Conservation (phyloP, 2,113 vertebrate genomes). For the Callaeas wilsoni region DNA sequence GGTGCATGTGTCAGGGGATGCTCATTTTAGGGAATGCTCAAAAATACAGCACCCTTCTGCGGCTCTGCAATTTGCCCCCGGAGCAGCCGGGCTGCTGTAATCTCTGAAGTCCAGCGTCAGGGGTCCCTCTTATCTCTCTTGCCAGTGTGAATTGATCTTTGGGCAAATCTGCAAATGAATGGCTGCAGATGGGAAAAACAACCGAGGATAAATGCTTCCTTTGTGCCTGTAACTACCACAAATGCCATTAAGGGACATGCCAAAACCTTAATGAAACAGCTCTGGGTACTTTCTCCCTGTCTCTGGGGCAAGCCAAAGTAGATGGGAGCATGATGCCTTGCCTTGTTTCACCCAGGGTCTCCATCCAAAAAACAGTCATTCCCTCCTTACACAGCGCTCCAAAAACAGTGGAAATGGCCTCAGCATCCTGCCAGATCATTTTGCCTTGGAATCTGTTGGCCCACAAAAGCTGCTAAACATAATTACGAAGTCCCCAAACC, state of each 20-base stretch:
- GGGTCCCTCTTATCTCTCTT: not conserved
- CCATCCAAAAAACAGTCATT: not conserved
- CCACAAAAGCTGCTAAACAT: not conserved
- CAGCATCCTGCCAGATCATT: not conserved
- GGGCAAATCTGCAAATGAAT: not conserved
- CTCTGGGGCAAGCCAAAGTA: not conserved
- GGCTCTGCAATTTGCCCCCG: not conserved
- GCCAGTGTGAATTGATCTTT: not conserved
- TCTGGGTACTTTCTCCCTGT: not conserved
- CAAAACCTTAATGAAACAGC: not conserved
- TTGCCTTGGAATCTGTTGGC: not conserved
- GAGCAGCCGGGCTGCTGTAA: not conserved
- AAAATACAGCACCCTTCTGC: not conserved
- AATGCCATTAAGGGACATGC: not conserved
- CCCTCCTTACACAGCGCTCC: not conserved
- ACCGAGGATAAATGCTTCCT: not conserved
- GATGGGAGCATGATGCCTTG: not conserved
- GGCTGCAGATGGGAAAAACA: not conserved
- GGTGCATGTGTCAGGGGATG: rapidly evolving
- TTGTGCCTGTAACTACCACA: not conserved
- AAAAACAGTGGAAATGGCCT: not conserved
- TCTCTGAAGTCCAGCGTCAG: not conserved
- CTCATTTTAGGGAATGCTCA: not conserved
- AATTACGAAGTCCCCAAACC: not conserved
- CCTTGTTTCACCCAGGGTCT: not conserved